These are phyloP conservation scores for Hyppa rectilinea DNA, from an alignment of 2,888 invertebrate genomes.

Conservation along the genomic window DNA sequence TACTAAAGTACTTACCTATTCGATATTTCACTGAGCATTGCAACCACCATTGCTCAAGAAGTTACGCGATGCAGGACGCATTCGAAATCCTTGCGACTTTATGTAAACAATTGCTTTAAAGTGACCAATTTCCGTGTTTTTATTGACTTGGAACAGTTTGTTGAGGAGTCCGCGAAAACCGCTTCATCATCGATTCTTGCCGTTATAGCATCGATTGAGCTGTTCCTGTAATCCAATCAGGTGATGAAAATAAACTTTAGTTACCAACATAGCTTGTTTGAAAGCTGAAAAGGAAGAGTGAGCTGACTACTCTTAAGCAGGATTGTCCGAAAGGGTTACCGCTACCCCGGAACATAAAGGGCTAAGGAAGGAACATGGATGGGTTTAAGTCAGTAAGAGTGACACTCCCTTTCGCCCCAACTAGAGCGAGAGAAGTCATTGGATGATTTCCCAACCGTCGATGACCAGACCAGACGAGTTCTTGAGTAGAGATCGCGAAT, in stretches of 20 bases:
- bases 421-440: no score
- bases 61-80: conserved; percentile 33
- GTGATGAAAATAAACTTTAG: not conserved
- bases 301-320: not conserved
- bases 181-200: not conserved
- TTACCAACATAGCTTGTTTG: not conserved
- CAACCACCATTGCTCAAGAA: conserved; percentile 21
- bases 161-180: not conserved
- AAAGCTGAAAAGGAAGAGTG: not conserved
- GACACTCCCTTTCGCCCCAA: no score
- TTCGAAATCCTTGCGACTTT: conserved; percentile 30
- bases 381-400: no score
- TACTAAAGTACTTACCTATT: conserved; percentile 6
- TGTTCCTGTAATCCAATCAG: not conserved
- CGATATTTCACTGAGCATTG: conserved; percentile 10
- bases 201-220: not conserved
- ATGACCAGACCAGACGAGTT: not conserved
- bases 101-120: conserved; percentile 28
- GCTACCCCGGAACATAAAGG: no score
- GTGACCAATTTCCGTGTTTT: conserved; percentile 10
- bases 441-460: no score
- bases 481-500: not conserved
- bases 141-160: not conserved
- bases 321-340: no score
- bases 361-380: no score